A percentile compares a stretch with the other conserved stretches of the same genome.
These are phyloP conservation scores for Tenthredo mesomela DNA, from an alignment of 2,888 invertebrate genomes.

Conservation along the genomic window DNA sequence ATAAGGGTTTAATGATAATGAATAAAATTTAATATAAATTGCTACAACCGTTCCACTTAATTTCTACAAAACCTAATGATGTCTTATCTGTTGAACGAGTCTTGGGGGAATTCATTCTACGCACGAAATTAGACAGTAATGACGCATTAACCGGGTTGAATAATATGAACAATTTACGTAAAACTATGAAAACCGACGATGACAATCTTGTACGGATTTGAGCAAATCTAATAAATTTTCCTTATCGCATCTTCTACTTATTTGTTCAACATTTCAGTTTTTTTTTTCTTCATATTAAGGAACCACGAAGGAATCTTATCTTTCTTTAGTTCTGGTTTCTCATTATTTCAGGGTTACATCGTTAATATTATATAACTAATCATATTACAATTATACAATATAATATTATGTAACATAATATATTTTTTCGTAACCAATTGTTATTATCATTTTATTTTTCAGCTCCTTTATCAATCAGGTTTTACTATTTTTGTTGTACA, in stretches of 20 bases:
- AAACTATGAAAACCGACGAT: slow-evolving; percentile 32
- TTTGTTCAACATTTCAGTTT: slow-evolving; percentile 9
- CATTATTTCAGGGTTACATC: slow-evolving; percentile 13
- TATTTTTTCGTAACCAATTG: not conserved
- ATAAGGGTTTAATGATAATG: not conserved
- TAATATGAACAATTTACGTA: slow-evolving; percentile 32
- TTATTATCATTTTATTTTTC: slow-evolving; percentile 13
- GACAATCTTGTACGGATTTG: not conserved
- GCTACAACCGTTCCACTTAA: not conserved
- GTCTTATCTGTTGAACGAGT: not conserved
- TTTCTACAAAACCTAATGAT: not conserved
- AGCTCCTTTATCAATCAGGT: not conserved
- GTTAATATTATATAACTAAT: not conserved
- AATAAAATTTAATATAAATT: not conserved
- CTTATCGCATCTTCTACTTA: not conserved
- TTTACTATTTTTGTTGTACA: not conserved
- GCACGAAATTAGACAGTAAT: slow-evolving; percentile 4
- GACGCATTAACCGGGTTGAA: slow-evolving; percentile 33
- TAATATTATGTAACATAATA: not conserved
- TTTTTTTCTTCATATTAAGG: not conserved
- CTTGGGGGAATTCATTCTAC: not conserved
- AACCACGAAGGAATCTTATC: slow-evolving; percentile 16
- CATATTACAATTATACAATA: not conserved
- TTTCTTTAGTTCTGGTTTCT: not conserved
- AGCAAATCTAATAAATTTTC: slow-evolving; percentile 34